These are phyloP conservation scores for Hydrolagus colliei DNA, from an alignment of 2,797 vertebrate species.

Conservation along the genomic window DNA sequence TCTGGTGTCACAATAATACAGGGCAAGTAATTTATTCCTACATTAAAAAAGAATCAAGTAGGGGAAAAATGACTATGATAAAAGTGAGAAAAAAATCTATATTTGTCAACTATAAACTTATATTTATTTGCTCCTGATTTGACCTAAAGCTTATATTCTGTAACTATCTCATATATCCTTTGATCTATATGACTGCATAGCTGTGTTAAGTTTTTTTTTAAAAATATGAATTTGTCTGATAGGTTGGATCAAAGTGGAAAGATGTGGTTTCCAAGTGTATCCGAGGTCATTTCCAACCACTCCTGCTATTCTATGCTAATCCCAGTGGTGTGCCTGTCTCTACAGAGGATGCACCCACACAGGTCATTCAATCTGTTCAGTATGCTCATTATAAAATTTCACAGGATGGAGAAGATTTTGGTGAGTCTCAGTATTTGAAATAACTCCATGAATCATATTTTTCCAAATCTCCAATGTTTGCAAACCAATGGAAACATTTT, in stretches of 20 bases:
- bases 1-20: not conserved
- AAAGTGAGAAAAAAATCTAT: not conserved
- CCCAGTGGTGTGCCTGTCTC: slow-evolving; percentile 80
- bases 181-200: not conserved
- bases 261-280: slow-evolving; percentile 88
- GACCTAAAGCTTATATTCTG: not conserved
- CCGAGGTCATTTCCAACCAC: slow-evolving; percentile 89
- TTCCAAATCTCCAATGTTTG: slow-evolving; percentile 42
- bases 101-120: not conserved
- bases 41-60: not conserved
- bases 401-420: slow-evolving; percentile 59
- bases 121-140: not conserved
- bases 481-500: not conserved
- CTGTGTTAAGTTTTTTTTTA: not conserved
- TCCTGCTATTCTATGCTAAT: slow-evolving; percentile 89
- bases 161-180: not conserved
- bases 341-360: slow-evolving; percentile 66
- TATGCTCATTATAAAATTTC: slow-evolving; percentile 60
- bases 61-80: not conserved
- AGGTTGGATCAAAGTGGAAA: slow-evolving; percentile 91
- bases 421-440: slow-evolving; percentile 49
- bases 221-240: not conserved
- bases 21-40: not conserved
- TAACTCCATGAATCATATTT: slow-evolving; percentile 34
- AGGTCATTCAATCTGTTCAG: slow-evolving; percentile 62